Percentiles rank a stretch among this genome's conserved stretches.
These are phyloP conservation scores for Heliocidaris erythrogramma DNA, from an alignment of 35 echinoderm and acorn worm genomes.

Conservation along the genomic window DNA sequence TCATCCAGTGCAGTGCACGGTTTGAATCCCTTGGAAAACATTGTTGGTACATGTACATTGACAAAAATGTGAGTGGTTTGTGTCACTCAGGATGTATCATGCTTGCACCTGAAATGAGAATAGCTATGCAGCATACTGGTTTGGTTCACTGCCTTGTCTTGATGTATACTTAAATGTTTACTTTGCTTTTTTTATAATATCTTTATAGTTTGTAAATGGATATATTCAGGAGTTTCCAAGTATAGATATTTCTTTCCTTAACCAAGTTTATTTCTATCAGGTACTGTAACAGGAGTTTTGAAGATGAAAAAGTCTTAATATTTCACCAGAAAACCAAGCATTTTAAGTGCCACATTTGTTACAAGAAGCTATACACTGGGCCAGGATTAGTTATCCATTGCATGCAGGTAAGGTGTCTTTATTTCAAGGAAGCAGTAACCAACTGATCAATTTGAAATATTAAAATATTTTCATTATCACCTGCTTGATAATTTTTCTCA, in stretches of 20 bases:
- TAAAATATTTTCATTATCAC: background rate
- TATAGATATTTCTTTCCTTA: slow-evolving; percentile 15
- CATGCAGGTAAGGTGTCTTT: slow-evolving; percentile 85
- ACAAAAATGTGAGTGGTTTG: no score
- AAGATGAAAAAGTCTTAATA: slow-evolving; percentile 95
- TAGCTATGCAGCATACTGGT: no score
- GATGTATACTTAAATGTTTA: background rate
- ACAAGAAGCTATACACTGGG: slow-evolving; percentile 96
- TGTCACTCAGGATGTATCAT: no score
- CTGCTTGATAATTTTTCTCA: background rate
- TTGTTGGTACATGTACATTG: no score
- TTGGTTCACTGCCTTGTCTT: no score
- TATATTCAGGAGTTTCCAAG: background rate
- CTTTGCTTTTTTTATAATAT: background rate
- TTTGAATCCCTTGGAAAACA: no score
- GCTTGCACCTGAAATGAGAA: no score
- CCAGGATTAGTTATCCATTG: slow-evolving; percentile 97
- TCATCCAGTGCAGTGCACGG: no score
- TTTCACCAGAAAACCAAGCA: slow-evolving; percentile 97
- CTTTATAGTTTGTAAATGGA: background rate
- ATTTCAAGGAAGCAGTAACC: background rate
- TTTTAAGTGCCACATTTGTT: slow-evolving; percentile 98
- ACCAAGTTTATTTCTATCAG: slow-evolving; percentile 67
- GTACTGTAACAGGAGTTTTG: slow-evolving; percentile 98
- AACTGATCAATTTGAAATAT: background rate